Evolutionary conservation across 2,888 invertebrate species (phyloP).

Genomic region (Eudemis profundana): DNA sequence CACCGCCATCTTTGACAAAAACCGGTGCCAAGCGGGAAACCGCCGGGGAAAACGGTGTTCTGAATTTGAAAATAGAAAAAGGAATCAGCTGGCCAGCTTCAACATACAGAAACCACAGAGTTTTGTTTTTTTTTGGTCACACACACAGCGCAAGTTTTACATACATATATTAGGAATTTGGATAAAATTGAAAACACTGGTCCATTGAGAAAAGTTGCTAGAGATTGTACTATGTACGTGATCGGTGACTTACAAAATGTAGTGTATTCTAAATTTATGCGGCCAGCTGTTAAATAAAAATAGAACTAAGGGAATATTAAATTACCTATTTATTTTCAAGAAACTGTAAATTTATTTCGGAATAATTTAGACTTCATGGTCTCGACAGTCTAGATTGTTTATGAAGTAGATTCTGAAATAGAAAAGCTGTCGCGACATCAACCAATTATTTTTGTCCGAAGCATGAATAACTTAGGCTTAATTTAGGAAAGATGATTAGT

Average conservation of each 20-base stretch:
- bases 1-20: slow-evolving; percentile 56
- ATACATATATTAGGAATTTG: no score
- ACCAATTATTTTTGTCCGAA: background rate
- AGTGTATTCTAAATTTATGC: background rate
- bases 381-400: background rate
- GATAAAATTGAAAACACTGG: no score
- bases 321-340: background rate
- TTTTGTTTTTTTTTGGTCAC: no score
- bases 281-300: background rate
- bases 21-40: slow-evolving; percentile 42
- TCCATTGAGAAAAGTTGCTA: no score
- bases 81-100: slow-evolving; percentile 9
- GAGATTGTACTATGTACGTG: no score
- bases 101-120: slow-evolving; percentile 15
- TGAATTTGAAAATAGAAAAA: slow-evolving; percentile 25
- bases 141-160: no score
- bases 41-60: slow-evolving; percentile 26
- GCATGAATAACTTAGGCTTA: slow-evolving; percentile 1
- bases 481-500: background rate
- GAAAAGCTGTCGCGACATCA: background rate
- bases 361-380: background rate
- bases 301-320: background rate
- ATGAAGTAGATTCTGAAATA: background rate
- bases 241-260: no score
- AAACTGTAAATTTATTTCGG: background rate